Evolutionary conservation across 2,113 vertebrate genomes (phyloP).

Genomic region (Platycercus adscitus): DNA sequence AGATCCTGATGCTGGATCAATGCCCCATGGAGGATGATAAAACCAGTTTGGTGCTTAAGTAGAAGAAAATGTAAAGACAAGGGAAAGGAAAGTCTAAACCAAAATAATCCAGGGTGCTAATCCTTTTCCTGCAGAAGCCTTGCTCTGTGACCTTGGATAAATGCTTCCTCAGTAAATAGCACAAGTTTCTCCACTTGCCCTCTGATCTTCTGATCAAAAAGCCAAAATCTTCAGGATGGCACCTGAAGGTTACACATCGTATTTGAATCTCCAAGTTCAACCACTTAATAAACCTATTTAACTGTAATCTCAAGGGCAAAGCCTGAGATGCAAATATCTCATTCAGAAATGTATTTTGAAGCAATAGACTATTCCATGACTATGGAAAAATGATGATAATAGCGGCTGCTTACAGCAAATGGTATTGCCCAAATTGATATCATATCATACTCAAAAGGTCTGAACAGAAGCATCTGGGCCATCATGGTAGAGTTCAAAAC

Average conservation of each 20-base stretch:
- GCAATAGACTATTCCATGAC: neutral
- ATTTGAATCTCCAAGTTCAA: neutral
- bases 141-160: neutral
- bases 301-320: neutral
- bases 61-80: neutral
- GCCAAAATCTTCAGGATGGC: neutral
- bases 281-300: neutral
- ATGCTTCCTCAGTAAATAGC: neutral
- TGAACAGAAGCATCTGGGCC: neutral
- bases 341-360: neutral
- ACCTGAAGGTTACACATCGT: neutral
- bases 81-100: neutral
- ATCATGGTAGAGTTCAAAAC: slow-evolving; percentile 46
- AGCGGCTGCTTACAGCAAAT: neutral
- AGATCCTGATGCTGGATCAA: neutral
- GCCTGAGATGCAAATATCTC: neutral
- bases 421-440: neutral
- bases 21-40: neutral
- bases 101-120: neutral
- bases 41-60: neutral
- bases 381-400: neutral
- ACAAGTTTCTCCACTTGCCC: neutral
- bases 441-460: neutral
- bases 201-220: neutral
- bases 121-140: neutral